A percentile compares a stretch with the other conserved stretches of the same genome.
phyloP scores from a whole-genome alignment of 2,797 vertebrate species.

The Champsocephalus esox region DNA sequence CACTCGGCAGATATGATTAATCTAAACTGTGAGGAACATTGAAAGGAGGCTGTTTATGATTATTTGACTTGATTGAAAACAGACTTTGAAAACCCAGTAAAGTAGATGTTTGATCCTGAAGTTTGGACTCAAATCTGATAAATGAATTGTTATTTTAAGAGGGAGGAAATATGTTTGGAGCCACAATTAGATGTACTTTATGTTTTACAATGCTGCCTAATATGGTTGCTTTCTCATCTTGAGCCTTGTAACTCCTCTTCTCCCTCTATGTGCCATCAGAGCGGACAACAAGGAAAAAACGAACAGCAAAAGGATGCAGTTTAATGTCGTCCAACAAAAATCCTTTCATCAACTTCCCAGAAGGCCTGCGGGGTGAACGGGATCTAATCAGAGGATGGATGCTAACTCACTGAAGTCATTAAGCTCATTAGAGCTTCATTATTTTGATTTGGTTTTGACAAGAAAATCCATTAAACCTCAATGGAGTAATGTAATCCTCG shows the following conservation, averaged over 20 bases:
- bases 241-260: conserved; percentile 11
- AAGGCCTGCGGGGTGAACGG: conserved; percentile 52
- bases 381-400: conserved; percentile 66
- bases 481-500: conserved; percentile 62
- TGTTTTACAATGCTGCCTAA: conserved; percentile 42
- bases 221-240: conserved; percentile 47
- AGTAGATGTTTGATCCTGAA: conserved; percentile 51
- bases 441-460: conserved; percentile 77
- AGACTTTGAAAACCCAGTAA: conserved; percentile 28
- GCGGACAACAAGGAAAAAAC: conserved; percentile 20
- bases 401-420: conserved; percentile 74
- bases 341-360: conserved; percentile 55
- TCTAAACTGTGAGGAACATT: conserved; percentile 24
- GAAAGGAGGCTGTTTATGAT: conserved; percentile 13
- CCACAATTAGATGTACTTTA: conserved; percentile 46
- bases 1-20: conserved; percentile 1
- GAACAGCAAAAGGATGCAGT: conserved; percentile 30
- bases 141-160: conserved; percentile 53
- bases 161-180: conserved; percentile 12
- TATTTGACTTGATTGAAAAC: conserved; percentile 29
- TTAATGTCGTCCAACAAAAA: conserved; percentile 50
- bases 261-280: conserved; percentile 19
- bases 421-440: conserved; percentile 75
- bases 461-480: conserved; percentile 69
- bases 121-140: conserved; percentile 42